Evolutionary conservation across 2,888 invertebrate species (phyloP), one percentile per base, ranked within the genome.

Genomic region (Apamea epomidion): DNA sequence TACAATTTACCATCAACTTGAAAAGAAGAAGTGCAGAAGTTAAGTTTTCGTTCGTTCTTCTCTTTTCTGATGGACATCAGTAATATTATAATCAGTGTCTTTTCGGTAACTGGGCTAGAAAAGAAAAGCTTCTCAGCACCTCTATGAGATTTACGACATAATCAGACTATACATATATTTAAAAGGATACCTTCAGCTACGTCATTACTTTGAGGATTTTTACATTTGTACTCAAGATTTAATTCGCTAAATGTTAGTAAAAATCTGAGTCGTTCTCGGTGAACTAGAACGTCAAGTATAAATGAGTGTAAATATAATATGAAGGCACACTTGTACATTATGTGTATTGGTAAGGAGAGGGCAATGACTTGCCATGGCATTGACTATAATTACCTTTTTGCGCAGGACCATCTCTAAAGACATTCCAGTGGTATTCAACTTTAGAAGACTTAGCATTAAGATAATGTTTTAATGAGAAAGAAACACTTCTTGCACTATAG

Each of bases 331-430:
- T 58, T 48, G 48, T 58, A 29, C 10, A 68, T 25, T 21, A 70
- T 54, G 21, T 21, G 37, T 67, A 51, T 84, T 71, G 64, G 54
- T 37, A 32, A 18, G 6, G 5, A 62, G 74, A 76, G 81, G 64
- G 42, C 81, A 85, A 75, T 76, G 83, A 73, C 86, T 62, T n/a
- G 18, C 7, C 21, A 51, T 68, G 81, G 42, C 81, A 85, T 75
- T 81, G 86, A 75, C 37, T 54, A 21, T 54, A 54, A 69, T 25
- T 29, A 62, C 25, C 37, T 29, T 51, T 60, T 42, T 60, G 16
- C n/a, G 32, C 32, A n/a, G 16, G 16, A 54, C 21, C 1, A 32
- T 62, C 18, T 69, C 2, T 29, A 18, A n/a, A 45, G 21, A 76
- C 62, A 69, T 62, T 25, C 8, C 6, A 14, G n/a, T 42, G 32